Base-by-base conservation (phyloP, 2,888 invertebrate genomes). In the Actias luna region DNA sequence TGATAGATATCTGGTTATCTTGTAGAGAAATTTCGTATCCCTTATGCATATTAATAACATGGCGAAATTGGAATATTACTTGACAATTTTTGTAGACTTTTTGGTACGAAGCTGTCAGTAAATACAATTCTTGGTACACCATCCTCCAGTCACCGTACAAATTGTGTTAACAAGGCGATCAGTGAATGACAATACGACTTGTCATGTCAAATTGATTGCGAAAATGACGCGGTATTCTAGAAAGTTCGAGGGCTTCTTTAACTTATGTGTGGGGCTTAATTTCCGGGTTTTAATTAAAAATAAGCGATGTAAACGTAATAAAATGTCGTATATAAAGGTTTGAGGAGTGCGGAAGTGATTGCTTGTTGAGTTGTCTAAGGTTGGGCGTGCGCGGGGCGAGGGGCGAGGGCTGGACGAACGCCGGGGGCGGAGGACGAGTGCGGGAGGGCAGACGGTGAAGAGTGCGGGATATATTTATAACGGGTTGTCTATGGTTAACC, bases 341-440 rank as follows among this genome's bases (percentile, higher is more conserved):
- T 79, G 67, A 72, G 76, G 36, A 80, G 80, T 83, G 83, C 75
- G 72, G 66, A 72, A 88, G 85, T 89, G 86, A 89, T 89, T 88
- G 87, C 90, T 86, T 89, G 76, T 88, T 89, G 83, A 90, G 89
- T 88, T 89, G 84, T 87, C 84, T 74, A 84, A 88, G 88, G 87
- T 83, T 80, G 83, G 82, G 83, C 77, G 82, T 66, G 75, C 77
- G 79, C 71, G 78, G 70, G 71, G 66, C 69, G 74, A 72, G 72
- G 69, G 71, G n/a, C 65, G 68, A 67, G 74, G 73, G 76, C 76
- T 67, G 73, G 75, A 79, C 79, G 78, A 73, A 72, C 76, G 71
- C 73, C 70, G 71, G 73, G 78, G 80, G 66, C 70, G 66, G 69
- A 71, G 62, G 74, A 79, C 80, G 79, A 76, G 64, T 69, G 78